phyloP scores from a whole-genome alignment of 2,888 invertebrate genomes.

The Drosophila imparisetae region DNA sequence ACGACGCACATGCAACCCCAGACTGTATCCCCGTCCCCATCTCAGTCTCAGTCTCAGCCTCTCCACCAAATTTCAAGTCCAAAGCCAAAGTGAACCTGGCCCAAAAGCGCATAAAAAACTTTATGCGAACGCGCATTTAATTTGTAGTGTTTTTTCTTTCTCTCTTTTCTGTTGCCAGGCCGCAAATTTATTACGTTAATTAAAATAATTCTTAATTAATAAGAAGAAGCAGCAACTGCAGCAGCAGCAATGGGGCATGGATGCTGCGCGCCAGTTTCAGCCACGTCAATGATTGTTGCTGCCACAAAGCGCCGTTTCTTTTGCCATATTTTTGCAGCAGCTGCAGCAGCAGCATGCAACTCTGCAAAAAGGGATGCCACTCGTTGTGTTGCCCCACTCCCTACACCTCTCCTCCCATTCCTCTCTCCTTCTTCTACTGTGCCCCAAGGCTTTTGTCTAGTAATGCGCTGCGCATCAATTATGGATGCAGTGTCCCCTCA shows the following conservation, averaged over 20 bases:
- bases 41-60: constrained; percentile 24
- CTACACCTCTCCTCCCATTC: background rate
- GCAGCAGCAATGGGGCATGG: constrained; percentile 28
- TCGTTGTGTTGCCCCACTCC: constrained; percentile 8
- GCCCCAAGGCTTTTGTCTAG: constrained; percentile 59
- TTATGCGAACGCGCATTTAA: constrained; percentile 44
- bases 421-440: background rate
- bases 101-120: constrained; percentile 21
- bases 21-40: background rate
- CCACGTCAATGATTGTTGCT: constrained; percentile 26
- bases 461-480: constrained; percentile 71
- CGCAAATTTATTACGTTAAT: constrained; percentile 85
- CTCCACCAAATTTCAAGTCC: constrained; percentile 7
- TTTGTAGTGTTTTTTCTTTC: constrained; percentile 14
- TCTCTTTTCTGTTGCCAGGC: constrained; percentile 40
- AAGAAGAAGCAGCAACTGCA: constrained; percentile 65
- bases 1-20: constrained; percentile 56
- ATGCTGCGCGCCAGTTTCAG: constrained; percentile 29
- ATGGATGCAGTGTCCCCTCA: constrained; percentile 44
- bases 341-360: constrained; percentile 19
- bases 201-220: constrained; percentile 85
- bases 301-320: constrained; percentile 44
- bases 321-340: constrained; percentile 43
- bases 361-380: constrained; percentile 27
- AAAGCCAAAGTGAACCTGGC: constrained; percentile 36